Base-by-base conservation (phyloP, 1,140 invertebrate genomes). In the Drosophila navojoa region DNA sequence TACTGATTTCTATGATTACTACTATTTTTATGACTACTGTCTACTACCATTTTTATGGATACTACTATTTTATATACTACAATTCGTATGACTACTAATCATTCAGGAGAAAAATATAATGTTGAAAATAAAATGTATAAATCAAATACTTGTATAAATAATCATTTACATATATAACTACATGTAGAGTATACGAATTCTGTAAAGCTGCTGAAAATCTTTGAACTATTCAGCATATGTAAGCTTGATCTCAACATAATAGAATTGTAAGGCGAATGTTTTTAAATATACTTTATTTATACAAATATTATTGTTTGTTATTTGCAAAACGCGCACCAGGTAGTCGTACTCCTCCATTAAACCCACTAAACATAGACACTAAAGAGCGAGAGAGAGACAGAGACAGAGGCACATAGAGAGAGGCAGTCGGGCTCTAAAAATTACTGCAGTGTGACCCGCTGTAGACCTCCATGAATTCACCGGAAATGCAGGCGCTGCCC, bases 401-500 rank as follows among this genome's bases (percentile, higher is more conserved):
- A n/a, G 50, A 45, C 2, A 45, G 42, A 45, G 15, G 16, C 15
- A 16, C 5, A 53, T 15, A 32, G 3, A 32, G 38, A 53, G 22
- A 45, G 27, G 22, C 19, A 9, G 11, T n/a, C 5, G 2, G 15
- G n/a, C 5, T 15, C 40, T 71, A 86, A 19, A 66, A 73, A 32
- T 73, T 67, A 9, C 75, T 61, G 63, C 81, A 85, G 50, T 85
- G 80, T 13, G 67, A 50, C 13, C 72, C 75, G 47, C 79, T 84
- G 54, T 90, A 87, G 53, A 91, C 69, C 52, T 90, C 91, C 78
- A 91, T 85, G 27, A 91, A 78, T 16, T 92, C 85, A n/a, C 90
- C 91, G 45, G 90, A 76, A 32, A 90, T 79, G 29, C 91, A 92
- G 54, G 77, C 77, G 35, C 74, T 79, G 27, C 90, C 82, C 16